A percentile compares a stretch with the other conserved stretches of the same genome.
These are phyloP conservation scores for Xanthia togata DNA, from an alignment of 2,888 invertebrate species.

Conservation along the genomic window DNA sequence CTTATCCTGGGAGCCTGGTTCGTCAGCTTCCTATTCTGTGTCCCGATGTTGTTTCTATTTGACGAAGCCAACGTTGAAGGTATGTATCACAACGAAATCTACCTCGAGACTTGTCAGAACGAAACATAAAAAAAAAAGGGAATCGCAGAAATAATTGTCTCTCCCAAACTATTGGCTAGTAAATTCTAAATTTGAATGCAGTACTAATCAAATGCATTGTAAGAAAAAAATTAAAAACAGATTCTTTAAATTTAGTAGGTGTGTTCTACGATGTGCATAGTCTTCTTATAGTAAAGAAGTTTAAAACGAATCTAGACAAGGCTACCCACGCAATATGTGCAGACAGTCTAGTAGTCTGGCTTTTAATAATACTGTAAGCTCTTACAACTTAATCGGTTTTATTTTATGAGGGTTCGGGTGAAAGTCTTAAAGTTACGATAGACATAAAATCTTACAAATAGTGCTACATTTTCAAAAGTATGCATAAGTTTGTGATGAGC, in stretches of 20 bases:
- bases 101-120: not conserved
- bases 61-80: slow-evolving; percentile 87
- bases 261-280: not conserved
- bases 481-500: slow-evolving; percentile 14
- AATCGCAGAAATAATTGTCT: not conserved
- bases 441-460: slow-evolving; percentile 39
- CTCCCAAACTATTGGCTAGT: no score
- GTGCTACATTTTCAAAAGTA: slow-evolving; percentile 13
- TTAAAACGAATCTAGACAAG: slow-evolving; percentile 36
- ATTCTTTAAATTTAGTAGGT: not conserved
- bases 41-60: slow-evolving; percentile 94
- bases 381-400: slow-evolving; percentile 54
- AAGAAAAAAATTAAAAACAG: not conserved
- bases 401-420: slow-evolving; percentile 51
- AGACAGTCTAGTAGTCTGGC: slow-evolving; percentile 58
- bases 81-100: slow-evolving; percentile 55
- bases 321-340: slow-evolving; percentile 57
- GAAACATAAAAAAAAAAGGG: not conserved
- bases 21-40: slow-evolving; percentile 94
- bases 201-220: no score
- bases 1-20: slow-evolving; percentile 95
- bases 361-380: slow-evolving; percentile 56
- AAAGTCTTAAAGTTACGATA: slow-evolving; percentile 32
- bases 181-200: no score
- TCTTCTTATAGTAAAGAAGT: not conserved